Conservation (phyloP, 1,140 invertebrate species). For the Notospermus geniculatus region DNA sequence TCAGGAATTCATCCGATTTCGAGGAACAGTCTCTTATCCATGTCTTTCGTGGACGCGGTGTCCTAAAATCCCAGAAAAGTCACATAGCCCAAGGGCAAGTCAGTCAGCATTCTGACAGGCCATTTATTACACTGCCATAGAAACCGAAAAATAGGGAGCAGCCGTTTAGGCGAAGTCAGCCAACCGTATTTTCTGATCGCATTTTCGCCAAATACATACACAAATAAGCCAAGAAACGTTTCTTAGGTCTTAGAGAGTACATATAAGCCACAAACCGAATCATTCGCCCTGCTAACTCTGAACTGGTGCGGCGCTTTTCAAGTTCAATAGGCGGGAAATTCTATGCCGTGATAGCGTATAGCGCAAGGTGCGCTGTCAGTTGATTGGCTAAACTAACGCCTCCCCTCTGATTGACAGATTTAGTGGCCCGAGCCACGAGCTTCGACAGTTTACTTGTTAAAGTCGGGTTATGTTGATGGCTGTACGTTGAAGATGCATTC, state of each 20-base stretch:
- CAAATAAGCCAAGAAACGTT: too few relatives aligned
- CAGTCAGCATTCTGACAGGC: slow-evolving; percentile 40
- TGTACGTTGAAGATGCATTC: slow-evolving; percentile 36
- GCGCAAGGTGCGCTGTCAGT: too few relatives aligned
- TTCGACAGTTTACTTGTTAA: slow-evolving; percentile 47
- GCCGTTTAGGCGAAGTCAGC: slow-evolving; percentile 1
- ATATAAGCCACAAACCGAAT: too few relatives aligned
- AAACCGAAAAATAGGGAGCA: slow-evolving; percentile 23
- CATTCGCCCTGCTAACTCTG: too few relatives aligned
- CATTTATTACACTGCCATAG: slow-evolving; percentile 48
- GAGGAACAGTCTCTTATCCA: too few relatives aligned
- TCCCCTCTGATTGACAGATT: slow-evolving; percentile 50
- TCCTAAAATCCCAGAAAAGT: slow-evolving; percentile 31
- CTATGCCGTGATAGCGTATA: too few relatives aligned
- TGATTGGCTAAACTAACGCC: slow-evolving; percentile 1
- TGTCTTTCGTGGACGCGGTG: slow-evolving; percentile 16
- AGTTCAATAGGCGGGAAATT: too few relatives aligned
- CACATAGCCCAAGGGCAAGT: slow-evolving; percentile 36
- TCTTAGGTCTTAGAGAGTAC: too few relatives aligned
- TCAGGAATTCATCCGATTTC: too few relatives aligned
- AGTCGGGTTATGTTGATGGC: slow-evolving; percentile 49
- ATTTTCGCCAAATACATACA: too few relatives aligned
- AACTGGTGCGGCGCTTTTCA: too few relatives aligned
- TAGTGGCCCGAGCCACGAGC: slow-evolving; percentile 44
- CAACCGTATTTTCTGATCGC: slow-evolving; percentile 3